phyloP scores from a whole-genome alignment of 2,888 invertebrate species.

The Saturnia pavonia region DNA sequence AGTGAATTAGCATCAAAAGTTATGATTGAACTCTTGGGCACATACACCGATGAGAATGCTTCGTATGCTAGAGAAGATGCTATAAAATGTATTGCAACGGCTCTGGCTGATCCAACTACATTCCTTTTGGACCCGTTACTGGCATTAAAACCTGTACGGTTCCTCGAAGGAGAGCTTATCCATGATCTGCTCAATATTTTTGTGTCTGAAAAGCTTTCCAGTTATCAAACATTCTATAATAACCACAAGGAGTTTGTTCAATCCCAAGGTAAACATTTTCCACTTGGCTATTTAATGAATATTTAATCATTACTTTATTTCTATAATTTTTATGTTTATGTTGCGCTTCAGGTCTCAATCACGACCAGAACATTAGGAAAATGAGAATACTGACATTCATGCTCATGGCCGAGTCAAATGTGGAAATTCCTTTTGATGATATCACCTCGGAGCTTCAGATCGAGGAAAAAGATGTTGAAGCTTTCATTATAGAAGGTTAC shows the following conservation, averaged over 20 bases:
- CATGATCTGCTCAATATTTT: constrained; percentile 97
- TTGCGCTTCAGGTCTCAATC: constrained; percentile 86
- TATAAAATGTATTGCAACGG: constrained; percentile 96
- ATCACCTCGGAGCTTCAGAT: constrained; percentile 95
- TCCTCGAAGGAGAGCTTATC: constrained; percentile 96
- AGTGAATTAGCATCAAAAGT: constrained; percentile 96
- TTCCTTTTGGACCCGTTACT: constrained; percentile 97
- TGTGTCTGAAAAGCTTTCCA: constrained; percentile 95
- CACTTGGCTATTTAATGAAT: not conserved
- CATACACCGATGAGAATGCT: constrained; percentile 98
- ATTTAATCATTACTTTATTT: not conserved
- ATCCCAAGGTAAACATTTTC: constrained; percentile 75
- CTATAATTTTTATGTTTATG: constrained; percentile 7
- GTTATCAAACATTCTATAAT: constrained; percentile 95
- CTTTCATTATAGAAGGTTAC: constrained; percentile 97
- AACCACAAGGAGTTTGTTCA: constrained; percentile 95
- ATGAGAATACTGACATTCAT: constrained; percentile 98
- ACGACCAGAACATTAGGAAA: constrained; percentile 97
- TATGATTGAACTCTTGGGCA: constrained; percentile 97
- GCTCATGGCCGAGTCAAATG: constrained; percentile 96
- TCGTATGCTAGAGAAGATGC: constrained; percentile 98
- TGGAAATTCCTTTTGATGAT: constrained; percentile 95
- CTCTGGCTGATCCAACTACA: constrained; percentile 96
- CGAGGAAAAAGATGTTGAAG: constrained; percentile 93
- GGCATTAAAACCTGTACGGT: constrained; percentile 95